Evolutionary conservation across 2,113 vertebrate species (phyloP).

Genomic region (Tychaedon coryphoeus): DNA sequence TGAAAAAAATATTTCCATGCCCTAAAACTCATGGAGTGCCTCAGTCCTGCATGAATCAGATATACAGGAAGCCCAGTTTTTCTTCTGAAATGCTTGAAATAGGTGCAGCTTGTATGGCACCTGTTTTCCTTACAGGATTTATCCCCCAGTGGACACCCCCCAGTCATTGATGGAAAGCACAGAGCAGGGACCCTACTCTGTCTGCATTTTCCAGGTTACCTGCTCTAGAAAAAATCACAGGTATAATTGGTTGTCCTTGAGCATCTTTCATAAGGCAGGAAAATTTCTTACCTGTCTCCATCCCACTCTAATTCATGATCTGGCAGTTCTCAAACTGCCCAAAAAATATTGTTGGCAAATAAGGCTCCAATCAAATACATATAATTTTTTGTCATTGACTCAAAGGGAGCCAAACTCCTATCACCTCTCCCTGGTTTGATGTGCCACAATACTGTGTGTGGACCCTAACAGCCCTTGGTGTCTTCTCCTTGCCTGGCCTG

Average conservation of each 20-base stretch:
- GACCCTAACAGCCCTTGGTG: background rate
- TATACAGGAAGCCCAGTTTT: background rate
- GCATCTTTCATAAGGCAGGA: background rate
- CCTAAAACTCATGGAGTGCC: background rate
- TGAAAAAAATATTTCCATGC: background rate
- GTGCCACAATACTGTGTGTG: background rate
- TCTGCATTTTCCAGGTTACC: background rate
- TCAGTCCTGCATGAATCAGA: background rate
- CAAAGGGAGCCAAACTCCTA: background rate
- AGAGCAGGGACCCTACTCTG: background rate
- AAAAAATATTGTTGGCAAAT: background rate
- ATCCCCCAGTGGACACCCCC: background rate
- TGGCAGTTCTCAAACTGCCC: background rate
- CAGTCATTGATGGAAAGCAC: background rate
- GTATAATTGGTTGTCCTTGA: background rate
- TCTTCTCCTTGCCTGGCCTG: background rate
- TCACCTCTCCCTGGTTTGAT: background rate
- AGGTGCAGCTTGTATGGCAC: background rate
- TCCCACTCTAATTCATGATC: accelerated
- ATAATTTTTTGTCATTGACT: background rate
- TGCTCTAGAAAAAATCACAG: background rate
- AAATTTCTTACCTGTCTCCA: background rate
- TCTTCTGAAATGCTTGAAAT: background rate
- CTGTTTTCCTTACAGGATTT: background rate
- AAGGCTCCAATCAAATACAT: background rate